Evolutionary conservation across 2,113 vertebrate species (phyloP).

Genomic region (Numenius arquata): DNA sequence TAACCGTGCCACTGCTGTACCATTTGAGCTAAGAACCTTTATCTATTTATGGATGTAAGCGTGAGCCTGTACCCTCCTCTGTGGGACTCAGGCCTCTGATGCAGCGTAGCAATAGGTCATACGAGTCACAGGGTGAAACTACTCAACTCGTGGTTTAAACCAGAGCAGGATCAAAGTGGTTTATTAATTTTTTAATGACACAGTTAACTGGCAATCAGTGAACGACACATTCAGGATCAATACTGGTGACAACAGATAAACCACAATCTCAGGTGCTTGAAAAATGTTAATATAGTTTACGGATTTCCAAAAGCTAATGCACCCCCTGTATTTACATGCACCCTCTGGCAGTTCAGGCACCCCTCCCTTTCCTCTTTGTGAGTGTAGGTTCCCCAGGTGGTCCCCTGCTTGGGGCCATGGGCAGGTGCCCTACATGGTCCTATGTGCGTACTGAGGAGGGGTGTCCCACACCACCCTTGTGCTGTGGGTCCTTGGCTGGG

Average conservation of each 20-base stretch:
- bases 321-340: fast-evolving
- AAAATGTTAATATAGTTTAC: not conserved
- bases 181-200: not conserved
- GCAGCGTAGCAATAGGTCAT: not conserved
- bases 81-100: not conserved
- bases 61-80: not conserved
- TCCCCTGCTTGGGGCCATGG: not conserved
- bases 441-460: not conserved
- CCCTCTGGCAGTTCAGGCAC: not conserved
- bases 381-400: not conserved
- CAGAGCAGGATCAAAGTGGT: not conserved
- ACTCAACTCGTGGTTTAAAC: not conserved
- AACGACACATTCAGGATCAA: not conserved
- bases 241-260: not conserved
- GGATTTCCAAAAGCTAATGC: not conserved
- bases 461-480: not conserved
- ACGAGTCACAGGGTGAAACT: not conserved
- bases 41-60: not conserved
- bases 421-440: not conserved
- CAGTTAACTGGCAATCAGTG: not conserved
- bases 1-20: not conserved
- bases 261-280: not conserved
- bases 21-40: not conserved
- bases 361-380: no score
- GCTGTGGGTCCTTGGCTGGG: not conserved